These are phyloP conservation scores for Pentalonia nigronervosa DNA, from an alignment of 1,140 invertebrate species.

Conservation along the genomic window DNA sequence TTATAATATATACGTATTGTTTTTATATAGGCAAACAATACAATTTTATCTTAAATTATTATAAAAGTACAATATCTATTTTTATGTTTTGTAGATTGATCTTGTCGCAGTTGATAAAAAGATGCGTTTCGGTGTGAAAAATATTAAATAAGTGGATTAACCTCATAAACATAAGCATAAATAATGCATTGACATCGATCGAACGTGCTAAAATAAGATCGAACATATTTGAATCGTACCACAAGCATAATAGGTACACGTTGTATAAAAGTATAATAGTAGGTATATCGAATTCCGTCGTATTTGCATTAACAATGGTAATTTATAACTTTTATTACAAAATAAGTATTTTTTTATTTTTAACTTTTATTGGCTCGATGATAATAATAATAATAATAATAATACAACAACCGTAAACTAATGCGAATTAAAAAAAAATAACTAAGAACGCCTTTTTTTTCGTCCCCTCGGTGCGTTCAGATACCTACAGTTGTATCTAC, in stretches of 20 bases:
- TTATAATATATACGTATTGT: neutral
- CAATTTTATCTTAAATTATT: neutral
- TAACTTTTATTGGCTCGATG: neutral
- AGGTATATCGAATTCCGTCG: neutral
- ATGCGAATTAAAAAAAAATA: neutral
- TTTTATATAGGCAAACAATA: neutral
- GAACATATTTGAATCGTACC: neutral
- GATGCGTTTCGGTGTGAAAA: neutral
- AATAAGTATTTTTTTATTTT: neutral
- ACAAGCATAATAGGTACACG: neutral
- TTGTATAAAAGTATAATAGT: neutral
- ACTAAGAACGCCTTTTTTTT: neutral
- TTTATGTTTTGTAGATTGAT: neutral
- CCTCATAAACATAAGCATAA: neutral
- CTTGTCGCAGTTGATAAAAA: neutral
- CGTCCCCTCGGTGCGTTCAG: neutral
- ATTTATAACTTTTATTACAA: neutral
- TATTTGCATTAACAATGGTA: conserved; percentile 5
- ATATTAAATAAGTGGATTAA: neutral
- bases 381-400: too few relatives aligned
- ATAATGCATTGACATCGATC: conserved; percentile 27
- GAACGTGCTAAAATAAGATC: neutral
- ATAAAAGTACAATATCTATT: neutral
- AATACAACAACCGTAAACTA: neutral
- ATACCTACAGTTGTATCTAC: neutral